Evolutionary conservation across 2,113 vertebrate genomes (phyloP).

Genomic region (Hemichromis elongatus): DNA sequence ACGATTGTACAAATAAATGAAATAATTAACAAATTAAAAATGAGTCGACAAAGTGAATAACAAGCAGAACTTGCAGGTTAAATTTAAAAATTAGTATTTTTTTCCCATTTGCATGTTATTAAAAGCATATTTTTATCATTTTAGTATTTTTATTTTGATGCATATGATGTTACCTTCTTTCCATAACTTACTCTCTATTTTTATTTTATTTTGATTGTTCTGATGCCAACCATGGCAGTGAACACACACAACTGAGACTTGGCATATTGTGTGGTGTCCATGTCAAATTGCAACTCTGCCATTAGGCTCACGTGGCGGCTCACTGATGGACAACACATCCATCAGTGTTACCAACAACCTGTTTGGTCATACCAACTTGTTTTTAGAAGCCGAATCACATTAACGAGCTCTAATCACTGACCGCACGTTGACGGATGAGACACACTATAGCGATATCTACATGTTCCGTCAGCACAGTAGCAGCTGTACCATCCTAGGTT

Average conservation of each 20-base stretch:
- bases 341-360: not conserved
- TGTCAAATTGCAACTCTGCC: conserved; percentile 23
- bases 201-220: not conserved
- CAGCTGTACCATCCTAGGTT: conserved; percentile 43
- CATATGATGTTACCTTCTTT: not conserved
- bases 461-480: conserved; percentile 39
- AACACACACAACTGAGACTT: not conserved
- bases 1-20: not conserved
- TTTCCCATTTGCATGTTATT: rapidly evolving
- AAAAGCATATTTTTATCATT: not conserved
- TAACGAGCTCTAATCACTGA: conserved; percentile 12
- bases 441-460: not conserved
- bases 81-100: not conserved
- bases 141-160: not conserved
- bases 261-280: conserved; percentile 19
- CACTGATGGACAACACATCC: conserved; percentile 1
- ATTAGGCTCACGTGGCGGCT: conserved; percentile 9
- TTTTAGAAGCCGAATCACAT: conserved; percentile 47
- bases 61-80: not conserved
- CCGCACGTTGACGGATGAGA: conserved; percentile 43
- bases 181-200: not conserved
- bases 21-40: not conserved
- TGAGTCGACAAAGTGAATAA: not conserved
- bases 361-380: conserved; percentile 23
- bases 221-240: not conserved